Evolutionary conservation across 2,888 invertebrate genomes (phyloP), one percentile per base, ranked within the genome.

Genomic region (Tetranychus truncatus): DNA sequence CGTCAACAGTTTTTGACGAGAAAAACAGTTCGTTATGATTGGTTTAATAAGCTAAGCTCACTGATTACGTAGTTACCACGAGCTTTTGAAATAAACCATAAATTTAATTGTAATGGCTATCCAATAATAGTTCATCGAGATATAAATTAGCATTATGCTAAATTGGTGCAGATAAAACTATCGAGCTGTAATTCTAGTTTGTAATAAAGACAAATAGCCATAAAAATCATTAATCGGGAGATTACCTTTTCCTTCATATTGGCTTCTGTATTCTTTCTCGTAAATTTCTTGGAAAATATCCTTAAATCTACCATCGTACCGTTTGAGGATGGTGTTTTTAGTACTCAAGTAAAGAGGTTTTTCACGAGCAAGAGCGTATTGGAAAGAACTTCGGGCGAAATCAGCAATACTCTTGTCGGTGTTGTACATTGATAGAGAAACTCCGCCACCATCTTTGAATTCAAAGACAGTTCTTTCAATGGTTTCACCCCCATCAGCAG

Each of bases 261-360:
- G 83, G 0, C 85, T 76, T 83, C 91, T 94, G 84, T 96, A 99
- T 74, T 94, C 87, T 76, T 78, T 87, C 6, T 92, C 90, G 83
- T 95, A 96, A 80, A 95, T 90, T 77, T 93, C 92, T 84, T 95
- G 91, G 87, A 96, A 96, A 80, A 96, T 95, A 80, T 96, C 95
- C 84, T 95, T 95, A 84, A 96, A 96, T 78, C 93, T 87, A 0
- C 96, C 96, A 83, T 96, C 96, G 82, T 96, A 96, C 80, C 89
- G 89, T 85, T 96, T 96, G 71, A 96, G 86, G 82, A 96, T 96
- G 0, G 96, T 96, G 82, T 96, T 96, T 84, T 96, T 96, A 7
- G 96, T 96, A 81, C 95, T 95, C 80, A 96, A 84, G 82, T 95
- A 96, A 66, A 96, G 85, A 8, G 96, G 95, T 83, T 92, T 90